Base-by-base conservation (phyloP, 2,888 invertebrate species). In the Eristalis tenax region DNA sequence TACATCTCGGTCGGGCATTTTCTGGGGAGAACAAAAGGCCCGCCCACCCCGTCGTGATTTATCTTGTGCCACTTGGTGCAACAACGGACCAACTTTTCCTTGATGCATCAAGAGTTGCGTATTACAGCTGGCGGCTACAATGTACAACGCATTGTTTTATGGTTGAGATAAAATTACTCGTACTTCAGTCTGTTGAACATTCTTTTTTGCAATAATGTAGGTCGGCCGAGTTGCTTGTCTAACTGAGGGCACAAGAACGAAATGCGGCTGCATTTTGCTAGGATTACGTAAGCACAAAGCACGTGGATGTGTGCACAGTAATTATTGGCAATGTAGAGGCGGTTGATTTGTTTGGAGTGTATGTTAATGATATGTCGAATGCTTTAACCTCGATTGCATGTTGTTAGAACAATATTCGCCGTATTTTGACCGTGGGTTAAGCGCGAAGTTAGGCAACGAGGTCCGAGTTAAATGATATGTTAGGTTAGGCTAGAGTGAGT, bases 71-170 rank as follows among this genome's bases (percentile, higher is more conserved):
- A 59, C 69, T 69, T 63, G 81, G 79, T 79, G 8, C 73, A 80
- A 74, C 73, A 73, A 50, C 61, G 70, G 65, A 75, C 66, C 75
- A 75, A 66, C 26, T 75, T 66, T 65, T 75, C 57, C 65, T 75
- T 75, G 57, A 57, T 57, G 18, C 26, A 56, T 56, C 74, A 28
- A 50, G n/a, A n/a, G 38, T 26, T 65, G 65, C 35, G 65, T 13
- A 65, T 23, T 35, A 40, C 50, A 56, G 64, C 56, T 75, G 64
- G 18, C 75, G 64, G 56, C 35, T 23, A 56, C 43, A 43, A 43
- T 43, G 35, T 18, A 10, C 22, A 56, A 38, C 10, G 65, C 65
- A 75, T 66, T 75, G 56, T 75, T 65, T 65, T 35, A 35, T 26
- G 35, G 50, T 56, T 57, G 22, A 57, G 65, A 65, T 57, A 56